These are phyloP conservation scores for Ptyas mucosa DNA, from an alignment of 2,113 vertebrate genomes.

Conservation along the genomic window DNA sequence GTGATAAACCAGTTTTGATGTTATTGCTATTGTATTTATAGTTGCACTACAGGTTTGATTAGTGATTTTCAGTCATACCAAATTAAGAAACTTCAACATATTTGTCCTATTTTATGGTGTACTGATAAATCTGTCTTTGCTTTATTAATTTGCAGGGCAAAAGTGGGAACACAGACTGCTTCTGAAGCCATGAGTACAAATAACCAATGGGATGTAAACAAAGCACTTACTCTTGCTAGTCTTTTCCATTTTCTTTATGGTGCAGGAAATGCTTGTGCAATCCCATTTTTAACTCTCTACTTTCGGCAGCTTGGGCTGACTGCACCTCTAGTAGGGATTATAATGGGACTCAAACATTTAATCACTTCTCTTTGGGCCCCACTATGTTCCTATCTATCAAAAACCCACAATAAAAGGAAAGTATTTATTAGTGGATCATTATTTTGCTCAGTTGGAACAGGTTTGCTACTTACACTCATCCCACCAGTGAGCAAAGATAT, in stretches of 20 bases:
- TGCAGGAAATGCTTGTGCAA: constrained; percentile 71
- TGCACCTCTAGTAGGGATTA: constrained; percentile 74
- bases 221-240: constrained; percentile 71
- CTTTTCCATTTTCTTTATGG: constrained; percentile 76
- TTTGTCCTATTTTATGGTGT: background rate
- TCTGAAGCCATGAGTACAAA: constrained; percentile 71
- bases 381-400: constrained; percentile 67
- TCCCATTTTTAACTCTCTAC: constrained; percentile 87
- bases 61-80: background rate
- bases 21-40: background rate
- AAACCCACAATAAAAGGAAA: constrained; percentile 70
- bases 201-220: constrained; percentile 80
- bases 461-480: constrained; percentile 72
- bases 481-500: constrained; percentile 41
- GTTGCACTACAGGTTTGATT: background rate
- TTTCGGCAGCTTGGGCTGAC: constrained; percentile 79
- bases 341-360: constrained; percentile 76
- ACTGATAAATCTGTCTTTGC: background rate
- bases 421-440: constrained; percentile 66
- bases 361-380: constrained; percentile 74
- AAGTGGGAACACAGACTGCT: background rate
- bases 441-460: constrained; percentile 67
- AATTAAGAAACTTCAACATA: background rate
- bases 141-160: constrained; percentile 25
- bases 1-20: background rate